A percentile compares a stretch with the other conserved stretches of the same genome.
phyloP scores from a whole-genome alignment of 2,888 invertebrate genomes.

The Villa cingulata region DNA sequence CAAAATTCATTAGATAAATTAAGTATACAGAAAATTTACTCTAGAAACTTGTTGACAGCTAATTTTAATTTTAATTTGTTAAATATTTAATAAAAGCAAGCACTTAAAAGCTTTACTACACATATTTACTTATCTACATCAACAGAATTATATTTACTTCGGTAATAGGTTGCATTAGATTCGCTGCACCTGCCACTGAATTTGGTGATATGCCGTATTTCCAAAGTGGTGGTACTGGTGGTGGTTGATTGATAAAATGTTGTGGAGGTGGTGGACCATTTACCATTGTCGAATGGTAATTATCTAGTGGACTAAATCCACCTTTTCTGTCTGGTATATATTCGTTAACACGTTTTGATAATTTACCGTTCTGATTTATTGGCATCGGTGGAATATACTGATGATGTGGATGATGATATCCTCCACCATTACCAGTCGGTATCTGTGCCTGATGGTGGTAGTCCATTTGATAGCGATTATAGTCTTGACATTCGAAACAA shows the following conservation, averaged over 20 bases:
- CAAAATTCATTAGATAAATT: not conserved
- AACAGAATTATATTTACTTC: slow-evolving; percentile 6
- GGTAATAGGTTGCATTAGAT: slow-evolving; percentile 8
- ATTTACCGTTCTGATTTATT: slow-evolving; percentile 26
- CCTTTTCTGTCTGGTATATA: slow-evolving; percentile 29
- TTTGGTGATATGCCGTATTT: slow-evolving; percentile 18
- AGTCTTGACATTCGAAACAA: slow-evolving; percentile 34
- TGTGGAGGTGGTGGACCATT: not conserved
- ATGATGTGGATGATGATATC: slow-evolving; percentile 10
- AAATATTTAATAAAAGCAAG: too few species aligned
- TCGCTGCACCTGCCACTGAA: slow-evolving; percentile 2
- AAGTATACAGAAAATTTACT: not conserved
- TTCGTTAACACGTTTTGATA: slow-evolving; percentile 32
- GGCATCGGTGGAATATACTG: slow-evolving; percentile 5
- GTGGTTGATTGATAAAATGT: slow-evolving; percentile 2
- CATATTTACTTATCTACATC: too few species aligned
- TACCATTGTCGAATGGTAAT: slow-evolving; percentile 13
- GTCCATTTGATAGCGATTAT: slow-evolving; percentile 20
- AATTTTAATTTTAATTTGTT: too few species aligned
- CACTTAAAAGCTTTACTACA: too few species aligned
- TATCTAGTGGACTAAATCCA: slow-evolving; percentile 31
- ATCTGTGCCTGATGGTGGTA: slow-evolving; percentile 17
- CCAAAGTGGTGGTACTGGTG: slow-evolving; percentile 13
- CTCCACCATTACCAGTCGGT: slow-evolving; percentile 16
- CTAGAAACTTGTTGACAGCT: too few species aligned